Percentiles rank a stretch among this genome's conserved stretches.
Evolutionary conservation across 2,888 invertebrate genomes (phyloP).

Genomic region (Dendrolimus pini): DNA sequence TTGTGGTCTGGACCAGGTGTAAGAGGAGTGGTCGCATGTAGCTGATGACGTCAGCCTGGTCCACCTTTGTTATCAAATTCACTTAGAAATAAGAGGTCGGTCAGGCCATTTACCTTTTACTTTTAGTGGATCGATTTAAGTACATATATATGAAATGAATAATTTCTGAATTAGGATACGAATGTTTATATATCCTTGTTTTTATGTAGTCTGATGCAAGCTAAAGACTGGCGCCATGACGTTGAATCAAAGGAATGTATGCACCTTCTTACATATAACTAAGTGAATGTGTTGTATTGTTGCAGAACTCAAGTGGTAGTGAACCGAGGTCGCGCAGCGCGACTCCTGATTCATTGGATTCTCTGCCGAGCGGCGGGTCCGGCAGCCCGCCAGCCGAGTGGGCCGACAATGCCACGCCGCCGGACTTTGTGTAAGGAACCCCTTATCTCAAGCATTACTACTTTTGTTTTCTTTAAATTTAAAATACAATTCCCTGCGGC

Average conservation of each 20-base stretch:
- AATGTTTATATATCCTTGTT: too few species aligned
- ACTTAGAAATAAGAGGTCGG: too few species aligned
- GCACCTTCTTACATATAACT: background rate
- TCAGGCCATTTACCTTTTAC: too few species aligned
- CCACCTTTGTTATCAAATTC: background rate
- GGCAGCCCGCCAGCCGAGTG: constrained; percentile 74
- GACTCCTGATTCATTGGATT: constrained; percentile 92
- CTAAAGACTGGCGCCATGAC: too few species aligned
- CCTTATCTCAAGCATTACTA: background rate
- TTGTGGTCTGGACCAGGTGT: constrained; percentile 1
- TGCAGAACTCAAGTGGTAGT: constrained; percentile 86
- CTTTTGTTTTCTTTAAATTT: too few species aligned
- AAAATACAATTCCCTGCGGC: too few species aligned
- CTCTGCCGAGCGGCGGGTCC: constrained; percentile 79
- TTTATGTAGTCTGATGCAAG: too few species aligned
- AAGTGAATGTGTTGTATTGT: constrained; percentile 20
- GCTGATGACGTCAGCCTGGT: background rate
- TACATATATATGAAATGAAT: too few species aligned
- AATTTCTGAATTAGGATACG: too few species aligned
- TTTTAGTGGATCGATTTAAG: too few species aligned
- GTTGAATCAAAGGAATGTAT: too few species aligned
- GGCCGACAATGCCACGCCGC: constrained; percentile 64
- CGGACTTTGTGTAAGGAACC: constrained; percentile 60
- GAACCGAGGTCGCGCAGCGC: constrained; percentile 90
- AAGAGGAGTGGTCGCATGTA: background rate